Evolutionary conservation across 2,888 invertebrate genomes (phyloP).

Genomic region (Agelastica alni): DNA sequence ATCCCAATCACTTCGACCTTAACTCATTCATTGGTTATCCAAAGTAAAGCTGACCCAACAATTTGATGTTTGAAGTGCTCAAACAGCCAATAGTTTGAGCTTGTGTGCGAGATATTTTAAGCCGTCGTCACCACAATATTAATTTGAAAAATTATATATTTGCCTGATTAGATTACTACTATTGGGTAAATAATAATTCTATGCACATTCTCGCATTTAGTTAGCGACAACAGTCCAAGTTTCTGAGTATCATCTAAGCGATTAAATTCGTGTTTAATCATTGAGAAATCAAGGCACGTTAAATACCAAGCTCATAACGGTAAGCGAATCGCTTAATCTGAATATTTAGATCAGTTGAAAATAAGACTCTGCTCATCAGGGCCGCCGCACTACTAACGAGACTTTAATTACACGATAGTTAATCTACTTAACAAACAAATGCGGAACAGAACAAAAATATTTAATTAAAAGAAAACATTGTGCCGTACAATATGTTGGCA

Average conservation of each 20-base stretch:
- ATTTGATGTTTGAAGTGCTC: too few relatives aligned
- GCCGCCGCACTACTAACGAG: constrained; percentile 47
- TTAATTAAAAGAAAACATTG: too few relatives aligned
- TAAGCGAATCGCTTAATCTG: constrained; percentile 49
- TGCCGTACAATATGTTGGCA: too few relatives aligned
- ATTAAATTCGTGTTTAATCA: constrained; percentile 36
- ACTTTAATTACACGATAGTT: constrained; percentile 49
- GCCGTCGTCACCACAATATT: too few relatives aligned
- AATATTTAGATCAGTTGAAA: constrained; percentile 51
- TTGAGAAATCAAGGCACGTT: constrained; percentile 44
- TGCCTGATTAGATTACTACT: too few relatives aligned
- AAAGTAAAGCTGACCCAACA: too few relatives aligned
- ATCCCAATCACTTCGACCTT: too few relatives aligned
- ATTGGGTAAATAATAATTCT: too few relatives aligned
- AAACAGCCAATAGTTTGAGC: too few relatives aligned
- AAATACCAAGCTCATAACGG: constrained; percentile 44
- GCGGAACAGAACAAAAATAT: not conserved
- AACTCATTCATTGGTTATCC: too few relatives aligned
- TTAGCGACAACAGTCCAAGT: not conserved
- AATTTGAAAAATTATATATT: too few relatives aligned
- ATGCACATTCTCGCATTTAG: not conserved
- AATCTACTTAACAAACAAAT: constrained; percentile 40
- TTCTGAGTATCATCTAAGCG: constrained; percentile 14
- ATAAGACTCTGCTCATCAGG: constrained; percentile 36
- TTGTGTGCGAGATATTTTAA: too few relatives aligned